A percentile compares a stretch with the other conserved stretches of the same genome.
phyloP scores from a whole-genome alignment of 2,113 vertebrate genomes.

The Anolis sagrei region DNA sequence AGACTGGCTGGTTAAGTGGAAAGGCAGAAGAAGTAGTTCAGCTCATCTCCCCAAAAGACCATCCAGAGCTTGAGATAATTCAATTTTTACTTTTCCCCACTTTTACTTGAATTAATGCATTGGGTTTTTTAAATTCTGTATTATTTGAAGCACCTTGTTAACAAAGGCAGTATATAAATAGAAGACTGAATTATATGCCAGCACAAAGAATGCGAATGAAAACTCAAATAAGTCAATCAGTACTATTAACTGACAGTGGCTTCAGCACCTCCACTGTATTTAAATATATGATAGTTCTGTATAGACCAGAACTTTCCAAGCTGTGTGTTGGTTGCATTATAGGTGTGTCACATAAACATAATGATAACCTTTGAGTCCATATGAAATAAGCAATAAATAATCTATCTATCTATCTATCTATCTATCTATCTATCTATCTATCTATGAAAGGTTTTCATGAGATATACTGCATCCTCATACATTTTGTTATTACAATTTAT shows the following conservation, averaged over 20 bases:
- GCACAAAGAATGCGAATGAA: not conserved
- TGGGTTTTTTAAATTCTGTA: not conserved
- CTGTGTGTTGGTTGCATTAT: too few relatives aligned
- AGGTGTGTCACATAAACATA: too few relatives aligned
- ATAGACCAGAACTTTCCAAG: too few relatives aligned
- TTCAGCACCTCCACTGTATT: not conserved
- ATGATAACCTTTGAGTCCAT: too few relatives aligned
- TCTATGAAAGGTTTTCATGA: too few relatives aligned
- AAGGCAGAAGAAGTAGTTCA: not conserved
- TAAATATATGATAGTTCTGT: not conserved
- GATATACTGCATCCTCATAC: too few relatives aligned
- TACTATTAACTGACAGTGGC: not conserved
- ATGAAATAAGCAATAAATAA: too few relatives aligned
- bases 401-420: too few relatives aligned
- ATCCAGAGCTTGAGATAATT: not conserved
- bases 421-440: too few relatives aligned
- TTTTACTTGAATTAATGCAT: not conserved
- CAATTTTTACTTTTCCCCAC: not conserved
- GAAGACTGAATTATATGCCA: not conserved
- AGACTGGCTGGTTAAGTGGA: not conserved
- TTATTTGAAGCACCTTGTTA: not conserved
- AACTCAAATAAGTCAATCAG: not conserved
- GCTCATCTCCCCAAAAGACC: not conserved
- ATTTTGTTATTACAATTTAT: too few relatives aligned
- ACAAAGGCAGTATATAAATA: not conserved